Base-by-base conservation (phyloP, 2,888 invertebrate genomes). In the Ryuthela nishihirai region DNA sequence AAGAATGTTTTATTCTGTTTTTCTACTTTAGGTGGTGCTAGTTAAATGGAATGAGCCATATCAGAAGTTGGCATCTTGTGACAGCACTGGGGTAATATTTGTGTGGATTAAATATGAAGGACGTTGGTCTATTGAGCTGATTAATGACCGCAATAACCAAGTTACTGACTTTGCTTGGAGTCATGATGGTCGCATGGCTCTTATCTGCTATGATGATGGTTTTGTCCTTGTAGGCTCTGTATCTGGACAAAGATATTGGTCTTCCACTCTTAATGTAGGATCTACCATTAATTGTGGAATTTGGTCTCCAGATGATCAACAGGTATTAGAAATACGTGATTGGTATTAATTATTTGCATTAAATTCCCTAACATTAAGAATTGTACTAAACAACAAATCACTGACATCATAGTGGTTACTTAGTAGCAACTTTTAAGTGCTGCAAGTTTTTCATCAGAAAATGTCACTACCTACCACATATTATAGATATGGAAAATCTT, bases 101-200 rank as follows among this genome's bases (percentile, higher is more conserved):
- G 97, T 99, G 23, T 99, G 98, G 98, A 95, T 98, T 72, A 95
- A 97, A 75, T 97, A 97, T 76, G 98, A 99, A 74, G 97, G 94
- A 35, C 83, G 97, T 39, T 99, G 98, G 98, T 94, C 94, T 68
- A 97, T 99, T 70, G 98, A 99, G 77, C 81, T 99, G 67, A 98
- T 99, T 75, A 99, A 99, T 76, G 98, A 99, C 77, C 81, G 98
- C 38, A 95, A 89, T 73, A 95, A 92, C 0, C 92, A 94, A 39
- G 77, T 77, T 60, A 95, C 94, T 15, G 94, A 98, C 77, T 95
- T 99, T 78, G 89, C 92, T 17, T 99, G 98, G 98, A 94, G 93
- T 0, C 97, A 98, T 73, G 97, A 97, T 77, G 98, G 98, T 15
- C 82, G 93, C 44, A 94, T 97, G 91, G 98, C 98, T 1, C 82